Evolutionary conservation across 2,888 invertebrate species (phyloP).

Genomic region (Dolichomitus sp.): DNA sequence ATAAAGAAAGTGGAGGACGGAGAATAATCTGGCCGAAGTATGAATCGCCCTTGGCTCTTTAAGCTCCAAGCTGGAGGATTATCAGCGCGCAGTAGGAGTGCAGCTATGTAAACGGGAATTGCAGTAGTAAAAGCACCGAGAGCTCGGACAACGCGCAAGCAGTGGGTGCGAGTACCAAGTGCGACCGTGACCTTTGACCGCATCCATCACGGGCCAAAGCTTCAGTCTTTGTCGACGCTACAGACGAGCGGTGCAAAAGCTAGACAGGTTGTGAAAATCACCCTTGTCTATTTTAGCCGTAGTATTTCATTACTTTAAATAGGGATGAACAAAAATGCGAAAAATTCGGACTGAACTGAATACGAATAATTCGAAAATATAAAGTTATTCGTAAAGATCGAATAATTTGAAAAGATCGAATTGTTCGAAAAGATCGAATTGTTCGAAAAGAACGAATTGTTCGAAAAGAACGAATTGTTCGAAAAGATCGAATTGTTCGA

Average conservation of each 20-base stretch:
- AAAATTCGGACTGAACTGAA: too few relatives aligned
- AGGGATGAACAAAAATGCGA: background rate
- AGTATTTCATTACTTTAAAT: background rate
- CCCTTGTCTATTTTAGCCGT: background rate
- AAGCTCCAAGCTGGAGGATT: slow-evolving; percentile 27
- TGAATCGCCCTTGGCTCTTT: slow-evolving; percentile 6
- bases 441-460: too few relatives aligned
- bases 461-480: too few relatives aligned
- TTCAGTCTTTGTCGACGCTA: slow-evolving; percentile 9
- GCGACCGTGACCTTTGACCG: slow-evolving; percentile 45
- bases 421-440: too few relatives aligned
- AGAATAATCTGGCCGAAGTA: background rate
- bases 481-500: too few relatives aligned
- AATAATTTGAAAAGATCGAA: too few relatives aligned
- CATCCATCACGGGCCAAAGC: slow-evolving; percentile 17
- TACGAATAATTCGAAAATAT: too few relatives aligned
- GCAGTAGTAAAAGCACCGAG: slow-evolving; percentile 26
- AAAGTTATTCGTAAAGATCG: too few relatives aligned
- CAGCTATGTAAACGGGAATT: slow-evolving; percentile 8
- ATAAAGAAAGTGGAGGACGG: background rate
- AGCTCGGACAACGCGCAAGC: slow-evolving; percentile 30
- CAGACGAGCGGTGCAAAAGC: background rate
- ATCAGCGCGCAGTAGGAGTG: background rate
- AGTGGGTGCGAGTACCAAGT: slow-evolving; percentile 4
- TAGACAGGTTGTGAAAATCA: slow-evolving; percentile 2